Conservation (phyloP, 2,113 vertebrate species). For the Chascanopsetta lugubris region DNA sequence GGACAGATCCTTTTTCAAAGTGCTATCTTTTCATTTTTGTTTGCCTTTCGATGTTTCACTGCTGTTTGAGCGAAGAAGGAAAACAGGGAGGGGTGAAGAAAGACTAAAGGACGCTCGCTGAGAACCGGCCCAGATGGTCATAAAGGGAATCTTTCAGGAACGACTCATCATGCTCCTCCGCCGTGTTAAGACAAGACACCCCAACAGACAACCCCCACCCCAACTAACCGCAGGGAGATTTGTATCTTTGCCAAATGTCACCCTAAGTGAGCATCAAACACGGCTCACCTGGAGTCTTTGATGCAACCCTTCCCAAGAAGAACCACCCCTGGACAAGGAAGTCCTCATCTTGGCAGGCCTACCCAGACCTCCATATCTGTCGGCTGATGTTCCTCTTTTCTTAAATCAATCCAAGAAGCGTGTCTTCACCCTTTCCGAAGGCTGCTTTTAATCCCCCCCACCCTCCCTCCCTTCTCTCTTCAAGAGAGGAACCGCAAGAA, state of each 20-base stretch:
- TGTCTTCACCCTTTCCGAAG: slow-evolving; percentile 29
- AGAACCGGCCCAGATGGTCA: slow-evolving; percentile 65
- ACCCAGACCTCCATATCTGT: slow-evolving; percentile 49
- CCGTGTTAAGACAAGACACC: slow-evolving; percentile 66
- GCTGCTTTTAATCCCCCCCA: slow-evolving; percentile 57
- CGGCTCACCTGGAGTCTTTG: slow-evolving; percentile 65
- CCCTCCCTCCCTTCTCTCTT: too few species aligned
- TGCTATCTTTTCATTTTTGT: slow-evolving; percentile 79
- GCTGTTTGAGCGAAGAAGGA: slow-evolving; percentile 55
- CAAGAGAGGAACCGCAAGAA: slow-evolving; percentile 51
- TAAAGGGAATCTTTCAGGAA: slow-evolving; percentile 66
- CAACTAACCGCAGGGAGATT: slow-evolving; percentile 63
- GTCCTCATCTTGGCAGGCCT: slow-evolving; percentile 43
- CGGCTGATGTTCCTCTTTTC: slow-evolving; percentile 51
- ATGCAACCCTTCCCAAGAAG: slow-evolving; percentile 48
- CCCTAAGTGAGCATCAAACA: slow-evolving; percentile 63
- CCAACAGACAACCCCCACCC: slow-evolving; percentile 17
- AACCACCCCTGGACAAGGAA: slow-evolving; percentile 38
- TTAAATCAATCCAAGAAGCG: slow-evolving; percentile 55
- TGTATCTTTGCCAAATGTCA: slow-evolving; percentile 66
- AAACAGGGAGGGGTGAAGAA: not conserved
- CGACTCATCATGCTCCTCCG: slow-evolving; percentile 60
- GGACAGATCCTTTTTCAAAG: slow-evolving; percentile 79
- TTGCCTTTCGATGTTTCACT: slow-evolving; percentile 72
- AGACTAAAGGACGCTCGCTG: slow-evolving; percentile 21